Conservation (phyloP, 30 jellyfish, hydroid and myxozoan genomes). For the Chironex yamaguchii region DNA sequence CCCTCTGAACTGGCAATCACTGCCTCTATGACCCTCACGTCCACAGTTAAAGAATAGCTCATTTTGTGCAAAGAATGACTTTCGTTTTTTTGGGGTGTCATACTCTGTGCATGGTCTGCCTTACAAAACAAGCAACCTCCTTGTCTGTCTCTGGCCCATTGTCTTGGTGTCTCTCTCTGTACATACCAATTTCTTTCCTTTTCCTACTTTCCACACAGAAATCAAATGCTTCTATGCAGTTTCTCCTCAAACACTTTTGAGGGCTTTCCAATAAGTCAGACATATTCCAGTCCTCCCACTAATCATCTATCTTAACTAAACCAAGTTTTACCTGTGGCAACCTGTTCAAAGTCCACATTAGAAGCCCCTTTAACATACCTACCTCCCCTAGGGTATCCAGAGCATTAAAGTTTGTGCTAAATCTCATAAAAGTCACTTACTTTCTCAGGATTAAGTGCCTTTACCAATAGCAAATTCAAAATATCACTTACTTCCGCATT, state of each 20-base stretch:
- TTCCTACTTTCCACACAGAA: background rate
- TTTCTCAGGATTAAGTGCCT: background rate
- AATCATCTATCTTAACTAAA: background rate
- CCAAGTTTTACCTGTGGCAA: conserved; percentile 3
- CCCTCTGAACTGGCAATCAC: too few relatives aligned
- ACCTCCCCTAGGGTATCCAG: conserved; percentile 29
- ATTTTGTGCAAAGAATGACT: conserved; percentile 5
- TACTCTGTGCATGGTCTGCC: conserved; percentile 5
- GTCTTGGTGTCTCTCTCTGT: conserved; percentile 2
- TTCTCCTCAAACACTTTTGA: conserved; percentile 31
- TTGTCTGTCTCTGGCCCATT: conserved; percentile 27
- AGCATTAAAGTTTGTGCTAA: conserved; percentile 8
- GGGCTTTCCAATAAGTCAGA: conserved; percentile 6
- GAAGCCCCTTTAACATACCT: conserved; percentile 19
- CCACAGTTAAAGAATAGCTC: conserved; percentile 34
- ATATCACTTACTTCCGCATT: conserved; percentile 13
- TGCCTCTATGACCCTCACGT: background rate
- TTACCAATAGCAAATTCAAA: background rate
- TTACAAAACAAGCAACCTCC: conserved; percentile 39
- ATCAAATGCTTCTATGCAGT: conserved; percentile 1
- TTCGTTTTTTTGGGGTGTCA: conserved; percentile 16
- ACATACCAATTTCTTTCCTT: conserved; percentile 48
- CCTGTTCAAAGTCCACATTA: conserved; percentile 6
- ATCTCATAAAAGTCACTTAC: conserved; percentile 17
- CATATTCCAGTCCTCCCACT: conserved; percentile 36